Percentiles rank a stretch among this genome's conserved stretches.
Conservation (phyloP, 2,888 invertebrate genomes). For the Nomada fabriciana region DNA sequence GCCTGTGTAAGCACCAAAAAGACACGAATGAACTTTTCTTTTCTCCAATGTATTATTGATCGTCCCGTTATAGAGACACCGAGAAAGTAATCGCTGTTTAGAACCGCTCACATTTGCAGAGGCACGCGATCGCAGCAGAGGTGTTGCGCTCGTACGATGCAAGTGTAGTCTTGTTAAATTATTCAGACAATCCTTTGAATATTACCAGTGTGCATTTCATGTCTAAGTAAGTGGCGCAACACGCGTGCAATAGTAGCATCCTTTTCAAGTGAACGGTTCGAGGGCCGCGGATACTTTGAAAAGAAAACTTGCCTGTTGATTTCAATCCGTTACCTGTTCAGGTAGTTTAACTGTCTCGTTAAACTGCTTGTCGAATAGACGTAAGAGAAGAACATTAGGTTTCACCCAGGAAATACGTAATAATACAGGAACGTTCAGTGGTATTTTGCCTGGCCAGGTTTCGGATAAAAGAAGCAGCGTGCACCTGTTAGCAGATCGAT, state of each 20-base stretch:
- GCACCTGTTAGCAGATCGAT: conserved; percentile 48
- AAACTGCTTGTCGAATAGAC: neutral
- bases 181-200: no score
- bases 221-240: no score
- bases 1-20: conserved; percentile 45
- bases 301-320: neutral
- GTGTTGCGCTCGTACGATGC: neutral
- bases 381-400: neutral
- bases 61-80: neutral
- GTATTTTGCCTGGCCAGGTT: conserved; percentile 1
- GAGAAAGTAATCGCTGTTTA: neutral
- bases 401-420: no score
- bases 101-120: neutral
- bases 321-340: neutral
- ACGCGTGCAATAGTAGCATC: no score
- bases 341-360: neutral
- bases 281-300: neutral
- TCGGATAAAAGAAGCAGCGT: conserved; percentile 31
- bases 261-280: neutral
- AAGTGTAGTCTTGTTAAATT: no score
- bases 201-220: no score
- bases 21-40: neutral
- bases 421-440: no score
- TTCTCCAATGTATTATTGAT: conserved; percentile 7
- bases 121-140: neutral